A percentile compares a stretch with the other conserved stretches of the same genome.
Conservation (phyloP, 1,140 invertebrate genomes). For the Drosophila albomicans region DNA sequence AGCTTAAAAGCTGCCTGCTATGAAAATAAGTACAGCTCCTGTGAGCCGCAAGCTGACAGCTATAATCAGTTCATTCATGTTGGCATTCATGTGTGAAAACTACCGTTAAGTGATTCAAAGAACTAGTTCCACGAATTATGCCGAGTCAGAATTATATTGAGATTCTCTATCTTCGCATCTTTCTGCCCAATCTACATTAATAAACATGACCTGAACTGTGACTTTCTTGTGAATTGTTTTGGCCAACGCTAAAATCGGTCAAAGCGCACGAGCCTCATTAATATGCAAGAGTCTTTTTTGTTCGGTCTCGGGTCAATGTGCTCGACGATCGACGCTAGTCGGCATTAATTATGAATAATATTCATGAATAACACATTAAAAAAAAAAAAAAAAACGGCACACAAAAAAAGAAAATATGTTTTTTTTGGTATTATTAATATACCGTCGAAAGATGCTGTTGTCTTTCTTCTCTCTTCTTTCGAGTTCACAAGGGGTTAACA, state of each 20-base stretch:
- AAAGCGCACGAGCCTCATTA: constrained; percentile 62
- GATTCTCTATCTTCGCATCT: not conserved
- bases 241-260: constrained; percentile 59
- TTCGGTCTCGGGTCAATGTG: constrained; percentile 47
- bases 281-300: constrained; percentile 30
- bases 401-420: constrained; percentile 8
- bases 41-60: not conserved
- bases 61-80: not conserved
- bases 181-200: not conserved
- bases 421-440: constrained; percentile 3
- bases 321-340: constrained; percentile 20
- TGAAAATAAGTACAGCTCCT: not conserved
- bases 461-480: constrained; percentile 17
- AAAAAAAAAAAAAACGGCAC: constrained; percentile 24
- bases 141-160: not conserved
- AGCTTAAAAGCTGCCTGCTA: constrained; percentile 31
- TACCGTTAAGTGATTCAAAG: constrained; percentile 43
- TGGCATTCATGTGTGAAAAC: constrained; percentile 1
- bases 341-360: constrained; percentile 39
- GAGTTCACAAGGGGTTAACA: constrained; percentile 32
- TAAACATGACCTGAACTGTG: constrained; percentile 25
- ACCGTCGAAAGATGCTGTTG: not conserved
- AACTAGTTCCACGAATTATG: constrained; percentile 37
- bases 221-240: constrained; percentile 35
- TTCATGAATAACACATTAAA: constrained; percentile 19